Conservation (phyloP, 2,888 invertebrate species). For the Dermolepida albohirtum region DNA sequence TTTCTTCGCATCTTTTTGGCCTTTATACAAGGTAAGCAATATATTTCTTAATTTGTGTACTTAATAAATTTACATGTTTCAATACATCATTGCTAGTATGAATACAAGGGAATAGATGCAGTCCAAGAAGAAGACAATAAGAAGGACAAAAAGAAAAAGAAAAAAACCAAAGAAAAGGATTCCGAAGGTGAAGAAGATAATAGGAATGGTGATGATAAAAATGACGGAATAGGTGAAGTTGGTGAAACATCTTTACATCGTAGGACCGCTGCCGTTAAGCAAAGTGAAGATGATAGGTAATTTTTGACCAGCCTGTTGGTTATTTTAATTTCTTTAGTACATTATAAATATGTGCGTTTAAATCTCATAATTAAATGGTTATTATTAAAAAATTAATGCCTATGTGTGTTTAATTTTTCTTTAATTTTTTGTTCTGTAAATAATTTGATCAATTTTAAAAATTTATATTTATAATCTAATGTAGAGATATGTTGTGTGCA, state of each 20-base stretch:
- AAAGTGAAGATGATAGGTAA: conserved; percentile 52
- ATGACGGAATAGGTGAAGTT: conserved; percentile 60
- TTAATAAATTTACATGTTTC: background rate
- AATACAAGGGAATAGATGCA: conserved; percentile 76
- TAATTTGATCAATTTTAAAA: no score
- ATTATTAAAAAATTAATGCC: no score
- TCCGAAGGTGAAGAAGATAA: conserved; percentile 80
- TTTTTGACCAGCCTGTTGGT: conserved; percentile 20
- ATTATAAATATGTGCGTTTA: background rate
- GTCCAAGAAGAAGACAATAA: conserved; percentile 63
- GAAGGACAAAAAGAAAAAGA: conserved; percentile 75
- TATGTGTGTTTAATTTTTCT: no score
- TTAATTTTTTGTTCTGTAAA: no score
- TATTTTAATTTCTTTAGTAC: background rate
- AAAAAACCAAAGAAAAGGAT: conserved; percentile 83
- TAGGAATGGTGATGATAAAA: conserved; percentile 61
- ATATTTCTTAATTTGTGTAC: no score
- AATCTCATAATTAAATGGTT: conserved; percentile 1
- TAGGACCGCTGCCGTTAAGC: conserved; percentile 47
- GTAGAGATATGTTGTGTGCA: no score
- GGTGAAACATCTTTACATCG: conserved; percentile 52
- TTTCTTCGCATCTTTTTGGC: conserved; percentile 98
- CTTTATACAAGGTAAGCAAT: conserved; percentile 83
- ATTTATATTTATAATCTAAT: no score
- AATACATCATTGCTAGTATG: conserved; percentile 73